phyloP scores from a whole-genome alignment of 64 coral and sea anemone species.

The Stichodactyla helianthus region DNA sequence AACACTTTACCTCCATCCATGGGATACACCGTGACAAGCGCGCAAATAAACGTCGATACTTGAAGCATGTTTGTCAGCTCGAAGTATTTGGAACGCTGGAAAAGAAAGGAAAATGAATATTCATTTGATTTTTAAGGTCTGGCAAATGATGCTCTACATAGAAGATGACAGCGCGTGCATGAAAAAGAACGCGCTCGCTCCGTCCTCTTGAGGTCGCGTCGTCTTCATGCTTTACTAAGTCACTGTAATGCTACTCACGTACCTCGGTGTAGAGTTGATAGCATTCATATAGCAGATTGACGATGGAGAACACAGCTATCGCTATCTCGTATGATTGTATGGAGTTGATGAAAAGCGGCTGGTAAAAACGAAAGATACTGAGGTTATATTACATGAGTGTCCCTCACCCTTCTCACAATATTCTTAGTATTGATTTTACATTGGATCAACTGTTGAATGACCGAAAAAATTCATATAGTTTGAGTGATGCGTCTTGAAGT shows the following conservation, averaged over 20 bases:
- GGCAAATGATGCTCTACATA: no score
- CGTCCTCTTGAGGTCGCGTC: no score
- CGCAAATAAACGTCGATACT: slow-evolving; percentile 4
- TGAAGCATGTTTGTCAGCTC: slow-evolving; percentile 11
- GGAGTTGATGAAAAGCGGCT: neutral
- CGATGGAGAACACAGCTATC: neutral
- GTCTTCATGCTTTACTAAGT: no score
- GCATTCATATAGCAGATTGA: slow-evolving; percentile 16
- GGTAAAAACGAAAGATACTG: neutral
- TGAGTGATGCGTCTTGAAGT: no score
- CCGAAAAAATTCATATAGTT: no score
- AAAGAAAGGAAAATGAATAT: neutral
- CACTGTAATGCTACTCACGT: neutral
- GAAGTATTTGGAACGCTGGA: slow-evolving; percentile 15
- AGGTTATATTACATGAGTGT: no score
- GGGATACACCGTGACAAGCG: neutral
- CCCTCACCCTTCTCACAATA: no score
- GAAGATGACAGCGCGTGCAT: no score
- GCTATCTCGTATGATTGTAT: neutral
- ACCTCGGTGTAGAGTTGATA: slow-evolving; percentile 30
- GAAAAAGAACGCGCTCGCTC: no score
- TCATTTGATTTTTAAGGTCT: neutral
- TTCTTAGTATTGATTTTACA: no score
- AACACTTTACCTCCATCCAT: neutral
- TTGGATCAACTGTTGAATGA: no score